Percentiles rank a stretch among this genome's conserved stretches.
phyloP scores from a whole-genome alignment of 2,113 vertebrate species.

The Tragelaphus buxtoni region DNA sequence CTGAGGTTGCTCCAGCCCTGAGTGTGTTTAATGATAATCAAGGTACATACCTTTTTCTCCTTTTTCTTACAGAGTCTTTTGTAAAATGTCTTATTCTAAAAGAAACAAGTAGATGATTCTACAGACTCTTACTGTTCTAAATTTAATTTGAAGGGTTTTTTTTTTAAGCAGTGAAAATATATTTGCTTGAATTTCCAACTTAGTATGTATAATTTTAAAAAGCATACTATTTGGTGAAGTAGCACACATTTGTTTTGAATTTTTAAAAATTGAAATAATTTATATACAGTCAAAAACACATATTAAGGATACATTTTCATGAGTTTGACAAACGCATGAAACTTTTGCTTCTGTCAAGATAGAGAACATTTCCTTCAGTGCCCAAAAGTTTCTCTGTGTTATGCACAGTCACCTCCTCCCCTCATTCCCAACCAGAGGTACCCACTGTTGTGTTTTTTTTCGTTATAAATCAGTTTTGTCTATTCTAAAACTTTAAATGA shows the following conservation, averaged over 20 bases:
- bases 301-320: neutral
- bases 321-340: neutral
- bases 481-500: conserved; percentile 9
- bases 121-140: neutral
- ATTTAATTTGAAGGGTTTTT: neutral
- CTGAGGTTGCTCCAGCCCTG: conserved; percentile 88
- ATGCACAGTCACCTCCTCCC: neutral
- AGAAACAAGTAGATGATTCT: neutral
- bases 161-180: neutral
- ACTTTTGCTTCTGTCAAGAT: neutral
- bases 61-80: neutral
- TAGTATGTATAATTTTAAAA: conserved; percentile 8
- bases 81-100: conserved; percentile 2
- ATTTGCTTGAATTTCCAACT: conserved; percentile 42
- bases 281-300: neutral
- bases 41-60: conserved; percentile 80
- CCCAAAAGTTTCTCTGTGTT: neutral
- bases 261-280: neutral
- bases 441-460: neutral
- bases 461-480: neutral
- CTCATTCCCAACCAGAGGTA: neutral
- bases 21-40: conserved; percentile 92
- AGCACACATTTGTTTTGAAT: neutral
- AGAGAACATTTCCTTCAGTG: neutral
- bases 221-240: neutral